Evolutionary conservation across 2,797 vertebrate genomes (phyloP).

Genomic region (Liparis tanakae): DNA sequence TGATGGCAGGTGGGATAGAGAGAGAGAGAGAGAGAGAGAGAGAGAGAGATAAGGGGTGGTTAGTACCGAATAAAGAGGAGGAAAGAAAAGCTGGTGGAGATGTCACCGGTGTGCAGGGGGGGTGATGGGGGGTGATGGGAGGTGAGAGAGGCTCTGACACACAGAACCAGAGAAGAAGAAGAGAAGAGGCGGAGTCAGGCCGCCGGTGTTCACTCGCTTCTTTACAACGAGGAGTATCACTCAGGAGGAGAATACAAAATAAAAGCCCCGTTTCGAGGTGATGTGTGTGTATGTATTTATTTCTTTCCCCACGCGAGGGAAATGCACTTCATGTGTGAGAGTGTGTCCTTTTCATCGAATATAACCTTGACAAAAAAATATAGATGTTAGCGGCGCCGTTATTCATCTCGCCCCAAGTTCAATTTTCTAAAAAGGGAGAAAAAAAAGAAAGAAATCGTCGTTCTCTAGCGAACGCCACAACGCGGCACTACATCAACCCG

Average conservation of each 20-base stretch:
- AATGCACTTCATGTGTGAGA: conserved; percentile 58
- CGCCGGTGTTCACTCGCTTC: conserved; percentile 13
- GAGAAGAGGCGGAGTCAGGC: conserved; percentile 21
- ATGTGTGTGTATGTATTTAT: conserved; percentile 17
- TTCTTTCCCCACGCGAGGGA: conserved; percentile 22
- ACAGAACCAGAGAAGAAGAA: conserved; percentile 14
- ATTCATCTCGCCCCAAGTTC: conserved; percentile 70
- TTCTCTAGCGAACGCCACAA: conserved; percentile 51
- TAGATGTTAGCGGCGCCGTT: conserved; percentile 69
- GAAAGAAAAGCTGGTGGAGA: conserved; percentile 50
- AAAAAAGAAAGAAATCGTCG: conserved; percentile 8
- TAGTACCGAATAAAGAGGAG: conserved; percentile 29
- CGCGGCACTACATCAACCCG: conserved; percentile 55
- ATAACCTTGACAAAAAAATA: conserved; percentile 69
- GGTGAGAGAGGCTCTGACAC: conserved; percentile 37
- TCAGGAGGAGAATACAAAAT: conserved; percentile 15
- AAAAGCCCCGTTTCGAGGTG: conserved; percentile 33
- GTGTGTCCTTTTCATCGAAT: conserved; percentile 61
- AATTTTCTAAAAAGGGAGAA: conserved; percentile 51
- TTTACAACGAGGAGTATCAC: conserved; percentile 25
- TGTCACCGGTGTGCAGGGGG: conserved; percentile 38
- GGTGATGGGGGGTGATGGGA: conserved; percentile 41
- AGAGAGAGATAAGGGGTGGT: conserved; percentile 8
- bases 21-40: conserved; percentile 54
- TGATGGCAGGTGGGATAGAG: conserved; percentile 54